Base-by-base conservation (phyloP, 30 jellyfish, hydroid and myxozoan species). In the Chironex yamaguchii region DNA sequence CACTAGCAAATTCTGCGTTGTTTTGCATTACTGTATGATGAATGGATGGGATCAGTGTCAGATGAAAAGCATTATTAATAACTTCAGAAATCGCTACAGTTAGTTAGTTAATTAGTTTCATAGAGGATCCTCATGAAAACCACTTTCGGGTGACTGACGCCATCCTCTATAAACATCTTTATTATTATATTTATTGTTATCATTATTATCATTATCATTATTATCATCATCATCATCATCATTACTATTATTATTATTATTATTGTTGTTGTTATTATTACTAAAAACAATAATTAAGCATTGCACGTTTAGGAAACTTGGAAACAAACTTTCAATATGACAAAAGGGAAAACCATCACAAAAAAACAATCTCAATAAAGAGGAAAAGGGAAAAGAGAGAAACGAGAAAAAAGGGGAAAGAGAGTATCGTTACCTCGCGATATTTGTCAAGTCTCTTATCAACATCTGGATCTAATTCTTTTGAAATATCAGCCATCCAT, bases 401-500 rank as follows among this genome's bases (percentile, higher is more conserved):
- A 53, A 53, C 31, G 26, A 53, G 26, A 32, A 53, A 53, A 53
- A 32, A 24, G 73, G 58, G 11, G 22, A 35, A 17, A 29, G 9
- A 66, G 4, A 22, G 9, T 20, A 66, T 20, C 51, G 11, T 67
- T 90, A 94, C 99, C 85, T 94, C 98, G 65, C 98, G 68, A 64
- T 88, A 94, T 63, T 90, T 89, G 49, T 89, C 98, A 33, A 94
- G 96, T 50, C 98, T 69, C 73, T 94, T 90, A 93, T 77, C 71
- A 62, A 85, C 93, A 71, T 94, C 99, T 11, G 99, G 99, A 54
- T 94, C 99, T 31, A 94, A 81, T 71, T 90, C 98, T 54, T 94
- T 94, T 1, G 99, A 94, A 22, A 94, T 88, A 34, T 94, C 99
- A 29, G 97, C 99, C 99, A 94, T 94, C 99, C 99, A 94, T 29